A percentile compares a stretch with the other conserved stretches of the same genome.
These are phyloP conservation scores for Heterocephalus glaber DNA, from an alignment of 2,113 vertebrate genomes.

Conservation along the genomic window DNA sequence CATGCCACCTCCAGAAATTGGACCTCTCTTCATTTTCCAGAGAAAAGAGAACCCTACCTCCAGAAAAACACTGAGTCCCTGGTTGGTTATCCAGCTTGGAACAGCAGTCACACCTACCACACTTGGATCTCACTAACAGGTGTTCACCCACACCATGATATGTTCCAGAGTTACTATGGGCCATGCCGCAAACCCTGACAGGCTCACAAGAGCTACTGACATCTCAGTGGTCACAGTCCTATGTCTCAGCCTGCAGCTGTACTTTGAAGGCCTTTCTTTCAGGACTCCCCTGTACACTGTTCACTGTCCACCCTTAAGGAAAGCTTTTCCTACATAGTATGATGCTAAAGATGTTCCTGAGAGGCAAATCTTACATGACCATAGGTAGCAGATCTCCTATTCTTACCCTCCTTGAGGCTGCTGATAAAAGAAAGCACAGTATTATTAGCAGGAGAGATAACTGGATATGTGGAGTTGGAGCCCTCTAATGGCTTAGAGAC, in stretches of 20 bases:
- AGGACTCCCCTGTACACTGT: neutral
- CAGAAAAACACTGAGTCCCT: neutral
- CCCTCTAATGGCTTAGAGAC: neutral
- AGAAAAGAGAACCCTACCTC: neutral
- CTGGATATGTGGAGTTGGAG: neutral
- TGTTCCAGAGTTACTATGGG: neutral
- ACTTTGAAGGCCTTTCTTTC: neutral
- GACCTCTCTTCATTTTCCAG: constrained; percentile 1
- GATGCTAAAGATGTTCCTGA: neutral
- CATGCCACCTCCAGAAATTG: neutral
- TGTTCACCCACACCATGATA: neutral
- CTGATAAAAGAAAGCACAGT: neutral
- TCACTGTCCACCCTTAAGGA: neutral
- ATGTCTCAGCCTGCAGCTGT: neutral
- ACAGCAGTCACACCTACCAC: neutral
- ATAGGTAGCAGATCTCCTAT: neutral
- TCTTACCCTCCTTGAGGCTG: neutral
- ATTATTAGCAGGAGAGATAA: neutral
- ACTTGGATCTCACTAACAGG: neutral
- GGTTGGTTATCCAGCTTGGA: neutral
- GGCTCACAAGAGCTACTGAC: neutral
- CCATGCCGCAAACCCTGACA: neutral
- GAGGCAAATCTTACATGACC: neutral
- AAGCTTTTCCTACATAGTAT: neutral
- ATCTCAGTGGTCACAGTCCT: neutral